These are phyloP conservation scores for Drepanosiphum platanoidis DNA, from an alignment of 2,888 invertebrate species.

Conservation along the genomic window DNA sequence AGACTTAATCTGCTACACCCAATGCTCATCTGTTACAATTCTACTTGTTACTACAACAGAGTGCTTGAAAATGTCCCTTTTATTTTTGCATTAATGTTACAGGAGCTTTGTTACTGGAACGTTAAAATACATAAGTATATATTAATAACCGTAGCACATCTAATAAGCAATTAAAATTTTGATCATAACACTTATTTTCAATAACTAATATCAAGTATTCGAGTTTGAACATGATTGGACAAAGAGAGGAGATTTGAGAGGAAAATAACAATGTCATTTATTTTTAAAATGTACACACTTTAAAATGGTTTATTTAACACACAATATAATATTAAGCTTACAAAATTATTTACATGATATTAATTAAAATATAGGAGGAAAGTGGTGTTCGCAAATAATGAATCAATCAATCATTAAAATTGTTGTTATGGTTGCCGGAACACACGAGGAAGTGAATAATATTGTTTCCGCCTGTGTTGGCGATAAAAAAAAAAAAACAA, in stretches of 20 bases:
- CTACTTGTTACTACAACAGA: too few relatives aligned
- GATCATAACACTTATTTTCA: background rate
- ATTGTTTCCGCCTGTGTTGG: constrained; percentile 28
- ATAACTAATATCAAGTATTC: background rate
- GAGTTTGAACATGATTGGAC: background rate
- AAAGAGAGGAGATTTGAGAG: background rate
- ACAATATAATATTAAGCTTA: constrained; percentile 51
- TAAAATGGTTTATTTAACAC: constrained; percentile 55
- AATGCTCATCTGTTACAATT: too few relatives aligned
- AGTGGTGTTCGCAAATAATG: constrained; percentile 17
- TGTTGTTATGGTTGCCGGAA: constrained; percentile 41
- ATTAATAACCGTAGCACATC: too few relatives aligned
- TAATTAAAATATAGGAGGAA: constrained; percentile 54
- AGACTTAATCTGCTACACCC: too few relatives aligned
- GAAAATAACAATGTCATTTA: background rate
- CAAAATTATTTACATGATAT: constrained; percentile 51
- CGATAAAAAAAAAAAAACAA: constrained; percentile 39
- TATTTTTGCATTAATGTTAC: too few relatives aligned
- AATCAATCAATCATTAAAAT: constrained; percentile 24
- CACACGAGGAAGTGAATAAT: constrained; percentile 42
- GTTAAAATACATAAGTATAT: too few relatives aligned
- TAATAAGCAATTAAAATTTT: too few relatives aligned
- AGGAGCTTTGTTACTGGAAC: too few relatives aligned
- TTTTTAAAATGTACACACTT: constrained; percentile 47
- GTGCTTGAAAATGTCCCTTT: too few relatives aligned